Percentiles rank a stretch among this genome's conserved stretches.
phyloP scores from a whole-genome alignment of 2,888 invertebrate genomes.

The Agrotis clavis region DNA sequence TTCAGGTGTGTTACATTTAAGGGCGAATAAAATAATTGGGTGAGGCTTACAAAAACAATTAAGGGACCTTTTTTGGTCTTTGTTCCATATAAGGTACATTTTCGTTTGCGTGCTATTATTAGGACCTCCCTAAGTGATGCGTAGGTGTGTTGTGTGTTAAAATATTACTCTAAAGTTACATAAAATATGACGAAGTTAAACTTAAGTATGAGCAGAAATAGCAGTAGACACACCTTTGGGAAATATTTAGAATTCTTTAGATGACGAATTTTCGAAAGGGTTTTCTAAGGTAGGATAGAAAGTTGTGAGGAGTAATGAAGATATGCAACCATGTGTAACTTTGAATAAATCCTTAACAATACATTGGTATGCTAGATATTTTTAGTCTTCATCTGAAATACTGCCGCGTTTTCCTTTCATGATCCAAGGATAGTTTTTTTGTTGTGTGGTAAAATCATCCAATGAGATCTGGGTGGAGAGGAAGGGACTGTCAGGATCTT shows the following conservation, averaged over 20 bases:
- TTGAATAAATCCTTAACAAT: neutral
- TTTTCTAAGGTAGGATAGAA: neutral
- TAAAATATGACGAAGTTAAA: conserved; percentile 2
- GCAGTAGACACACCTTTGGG: neutral
- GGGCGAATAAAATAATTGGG: conserved; percentile 29
- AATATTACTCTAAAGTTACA: conserved; percentile 26
- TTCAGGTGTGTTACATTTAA: conserved; percentile 16
- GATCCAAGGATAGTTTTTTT: too few relatives aligned
- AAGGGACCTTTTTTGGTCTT: conserved; percentile 15
- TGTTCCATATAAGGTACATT: conserved; percentile 11
- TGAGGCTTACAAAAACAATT: conserved; percentile 40
- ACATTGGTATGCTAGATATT: neutral
- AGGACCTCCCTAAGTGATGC: neutral
- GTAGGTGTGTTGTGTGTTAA: conserved; percentile 17
- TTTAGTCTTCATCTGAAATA: too few relatives aligned
- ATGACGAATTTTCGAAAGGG: neutral
- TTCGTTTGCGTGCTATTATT: conserved; percentile 1
- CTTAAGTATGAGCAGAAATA: conserved; percentile 26
- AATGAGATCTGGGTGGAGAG: too few relatives aligned
- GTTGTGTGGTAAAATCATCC: too few relatives aligned
- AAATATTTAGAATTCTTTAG: conserved; percentile 15
- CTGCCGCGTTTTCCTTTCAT: neutral
- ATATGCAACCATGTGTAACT: neutral
- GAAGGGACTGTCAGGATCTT: too few relatives aligned
- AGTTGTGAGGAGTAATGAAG: too few relatives aligned